Conservation (phyloP, 2,113 vertebrate species). For the Paradoxurus hermaphroditus region DNA sequence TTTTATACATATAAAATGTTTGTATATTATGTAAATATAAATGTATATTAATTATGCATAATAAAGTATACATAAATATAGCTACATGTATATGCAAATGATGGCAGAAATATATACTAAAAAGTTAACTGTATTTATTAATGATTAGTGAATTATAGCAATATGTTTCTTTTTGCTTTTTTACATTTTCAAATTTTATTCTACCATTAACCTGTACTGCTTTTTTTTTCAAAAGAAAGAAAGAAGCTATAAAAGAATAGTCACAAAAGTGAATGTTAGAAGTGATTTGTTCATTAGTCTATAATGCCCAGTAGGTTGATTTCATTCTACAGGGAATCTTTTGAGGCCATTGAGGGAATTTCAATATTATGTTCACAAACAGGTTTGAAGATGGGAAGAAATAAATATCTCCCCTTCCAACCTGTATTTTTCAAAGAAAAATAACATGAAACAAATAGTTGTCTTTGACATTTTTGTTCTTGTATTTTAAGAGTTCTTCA, state of each 20-base stretch:
- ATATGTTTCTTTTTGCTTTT: not conserved
- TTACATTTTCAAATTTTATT: not conserved
- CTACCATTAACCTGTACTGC: not conserved
- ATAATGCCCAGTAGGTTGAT: not conserved
- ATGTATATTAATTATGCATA: not conserved
- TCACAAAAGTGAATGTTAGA: not conserved
- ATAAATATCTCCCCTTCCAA: not conserved
- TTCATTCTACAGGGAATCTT: slow-evolving; percentile 23
- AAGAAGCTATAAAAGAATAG: not conserved
- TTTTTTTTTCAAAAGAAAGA: not conserved
- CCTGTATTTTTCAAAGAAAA: not conserved
- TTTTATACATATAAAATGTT: not conserved
- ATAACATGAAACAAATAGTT: not conserved
- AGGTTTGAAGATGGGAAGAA: not conserved
- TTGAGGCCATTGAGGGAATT: not conserved
- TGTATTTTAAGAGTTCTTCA: not conserved
- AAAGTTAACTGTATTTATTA: not conserved
- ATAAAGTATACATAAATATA: not conserved
- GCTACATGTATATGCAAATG: not conserved
- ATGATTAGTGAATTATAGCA: not conserved
- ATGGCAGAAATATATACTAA: not conserved
- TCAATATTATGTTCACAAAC: not conserved
- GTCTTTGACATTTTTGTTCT: not conserved
- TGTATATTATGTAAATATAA: not conserved
- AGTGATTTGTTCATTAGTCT: not conserved